Conservation (phyloP, 2,888 invertebrate species). For the Megalurothrips usitatus region DNA sequence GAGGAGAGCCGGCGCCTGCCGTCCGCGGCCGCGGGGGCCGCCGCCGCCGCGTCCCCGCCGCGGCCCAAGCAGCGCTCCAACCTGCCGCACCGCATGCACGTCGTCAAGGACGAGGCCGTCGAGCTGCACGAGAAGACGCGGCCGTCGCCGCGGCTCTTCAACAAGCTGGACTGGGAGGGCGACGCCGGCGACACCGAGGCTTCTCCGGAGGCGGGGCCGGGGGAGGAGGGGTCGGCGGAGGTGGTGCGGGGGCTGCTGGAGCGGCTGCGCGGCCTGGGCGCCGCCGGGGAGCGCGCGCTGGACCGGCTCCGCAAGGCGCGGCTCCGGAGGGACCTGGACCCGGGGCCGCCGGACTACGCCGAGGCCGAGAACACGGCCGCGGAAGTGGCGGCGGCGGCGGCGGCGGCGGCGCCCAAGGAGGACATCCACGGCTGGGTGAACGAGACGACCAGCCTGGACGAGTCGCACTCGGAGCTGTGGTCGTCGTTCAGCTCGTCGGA, state of each 20-base stretch:
- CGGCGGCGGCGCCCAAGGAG: slow-evolving; percentile 23
- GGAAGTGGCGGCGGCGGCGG: neutral
- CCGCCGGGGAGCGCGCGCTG: neutral
- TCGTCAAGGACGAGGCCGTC: slow-evolving; percentile 1
- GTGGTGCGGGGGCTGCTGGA: neutral
- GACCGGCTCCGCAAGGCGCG: neutral
- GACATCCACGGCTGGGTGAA: slow-evolving; percentile 54
- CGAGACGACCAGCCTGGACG: slow-evolving; percentile 62
- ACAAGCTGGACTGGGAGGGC: neutral
- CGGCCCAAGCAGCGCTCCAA: neutral
- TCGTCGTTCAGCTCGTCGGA: slow-evolving; percentile 77
- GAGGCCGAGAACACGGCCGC: slow-evolving; percentile 7
- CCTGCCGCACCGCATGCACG: neutral
- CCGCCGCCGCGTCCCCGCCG: neutral
- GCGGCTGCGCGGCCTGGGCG: neutral
- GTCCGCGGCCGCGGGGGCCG: neutral
- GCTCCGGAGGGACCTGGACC: neutral
- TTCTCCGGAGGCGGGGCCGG: neutral
- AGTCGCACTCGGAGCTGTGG: slow-evolving; percentile 74
- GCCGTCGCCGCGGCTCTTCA: neutral
- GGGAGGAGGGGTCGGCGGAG: neutral
- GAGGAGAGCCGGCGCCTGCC: neutral
- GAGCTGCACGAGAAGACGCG: slow-evolving; percentile 12
- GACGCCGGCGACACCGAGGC: neutral
- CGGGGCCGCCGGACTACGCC: neutral